These are phyloP conservation scores for Formicarius rufipectus DNA, from an alignment of 2,113 vertebrate genomes.

Conservation along the genomic window DNA sequence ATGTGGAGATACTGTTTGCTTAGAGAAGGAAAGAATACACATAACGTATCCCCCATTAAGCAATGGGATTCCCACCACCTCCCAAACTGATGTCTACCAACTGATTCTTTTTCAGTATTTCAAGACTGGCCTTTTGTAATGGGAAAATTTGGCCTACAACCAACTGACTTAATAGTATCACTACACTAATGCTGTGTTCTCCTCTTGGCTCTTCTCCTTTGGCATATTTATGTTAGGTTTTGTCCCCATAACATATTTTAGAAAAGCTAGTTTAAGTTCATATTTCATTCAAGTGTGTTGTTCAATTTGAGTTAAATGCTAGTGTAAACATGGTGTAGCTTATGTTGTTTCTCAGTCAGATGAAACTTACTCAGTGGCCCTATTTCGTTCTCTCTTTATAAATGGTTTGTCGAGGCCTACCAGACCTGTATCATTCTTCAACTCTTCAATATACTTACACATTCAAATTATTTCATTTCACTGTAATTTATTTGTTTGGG, in stretches of 20 bases:
- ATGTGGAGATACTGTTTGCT: conserved; percentile 10
- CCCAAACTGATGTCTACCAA: neutral
- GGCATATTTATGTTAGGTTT: neutral
- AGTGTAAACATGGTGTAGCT: neutral
- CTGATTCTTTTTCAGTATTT: conserved; percentile 6
- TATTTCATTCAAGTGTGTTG: neutral
- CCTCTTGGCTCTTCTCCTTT: neutral
- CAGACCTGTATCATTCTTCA: neutral
- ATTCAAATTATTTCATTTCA: neutral
- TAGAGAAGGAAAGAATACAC: conserved; percentile 26
- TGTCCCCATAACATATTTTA: neutral
- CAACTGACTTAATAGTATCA: neutral
- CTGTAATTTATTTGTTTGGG: accelerated
- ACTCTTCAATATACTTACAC: neutral
- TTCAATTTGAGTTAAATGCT: neutral
- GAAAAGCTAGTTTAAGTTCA: neutral
- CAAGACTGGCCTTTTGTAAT: neutral
- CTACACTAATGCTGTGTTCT: neutral
- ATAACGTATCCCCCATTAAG: neutral
- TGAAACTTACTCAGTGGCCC: neutral
- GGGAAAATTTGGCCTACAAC: neutral
- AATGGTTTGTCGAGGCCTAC: neutral
- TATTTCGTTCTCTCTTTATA: neutral
- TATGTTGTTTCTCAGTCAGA: neutral
- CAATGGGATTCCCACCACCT: conserved; percentile 17